These are phyloP conservation scores for Phaethornis superciliosus DNA, from an alignment of 2,113 vertebrate species.

Conservation along the genomic window DNA sequence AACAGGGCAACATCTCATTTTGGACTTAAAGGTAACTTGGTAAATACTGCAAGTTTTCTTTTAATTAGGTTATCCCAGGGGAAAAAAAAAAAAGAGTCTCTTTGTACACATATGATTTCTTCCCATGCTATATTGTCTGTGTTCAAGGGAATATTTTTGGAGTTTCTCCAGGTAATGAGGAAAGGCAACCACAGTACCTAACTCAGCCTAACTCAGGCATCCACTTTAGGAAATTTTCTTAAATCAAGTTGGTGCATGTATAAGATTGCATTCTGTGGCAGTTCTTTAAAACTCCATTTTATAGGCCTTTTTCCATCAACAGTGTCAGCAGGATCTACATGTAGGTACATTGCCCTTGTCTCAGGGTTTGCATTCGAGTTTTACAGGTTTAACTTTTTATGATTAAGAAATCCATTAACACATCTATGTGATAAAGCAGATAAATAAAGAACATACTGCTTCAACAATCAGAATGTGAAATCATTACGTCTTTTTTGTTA, in stretches of 20 bases:
- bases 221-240: neutral
- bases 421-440: constrained; percentile 8
- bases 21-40: neutral
- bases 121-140: neutral
- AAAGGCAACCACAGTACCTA: neutral
- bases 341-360: neutral
- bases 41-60: neutral
- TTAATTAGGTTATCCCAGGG: neutral
- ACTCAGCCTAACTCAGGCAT: neutral
- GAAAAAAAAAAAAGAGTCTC: no score
- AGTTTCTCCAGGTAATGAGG: neutral
- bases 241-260: neutral
- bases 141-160: neutral
- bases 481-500: neutral
- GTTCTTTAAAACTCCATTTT: neutral
- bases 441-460: neutral
- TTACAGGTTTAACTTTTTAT: neutral
- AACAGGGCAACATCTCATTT: neutral
- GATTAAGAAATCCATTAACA: neutral
- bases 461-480: neutral
- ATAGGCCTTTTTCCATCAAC: neutral
- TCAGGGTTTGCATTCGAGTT: constrained; percentile 19
- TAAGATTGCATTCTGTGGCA: neutral
- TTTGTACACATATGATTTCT: neutral
- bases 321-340: neutral